Evolutionary conservation across 2,888 invertebrate genomes (phyloP), one percentile per base, ranked within the genome.

Genomic region (Pristionchus japonicus): DNA sequence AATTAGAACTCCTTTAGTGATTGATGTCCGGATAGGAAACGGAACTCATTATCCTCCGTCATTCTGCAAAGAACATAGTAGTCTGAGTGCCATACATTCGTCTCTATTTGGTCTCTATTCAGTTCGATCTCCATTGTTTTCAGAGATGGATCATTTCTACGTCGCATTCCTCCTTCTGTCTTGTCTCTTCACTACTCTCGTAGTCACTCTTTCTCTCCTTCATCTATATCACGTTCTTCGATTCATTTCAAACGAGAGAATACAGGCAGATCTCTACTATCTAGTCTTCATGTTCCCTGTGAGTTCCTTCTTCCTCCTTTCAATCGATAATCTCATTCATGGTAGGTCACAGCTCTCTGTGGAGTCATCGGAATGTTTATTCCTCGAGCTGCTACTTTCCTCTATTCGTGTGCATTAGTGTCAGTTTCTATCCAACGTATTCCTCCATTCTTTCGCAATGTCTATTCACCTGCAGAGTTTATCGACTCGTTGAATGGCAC

Each of bases 331-430:
- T 47, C 27, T 27, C 47, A 47, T 74, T 34, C 34, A 1, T n/a
- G n/a, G 47, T 88, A 93, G 93, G 90, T 94, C 37, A 91, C 93
- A 40, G 90, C 93, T 3, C 83, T 92, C 20, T 94, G 93, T 83
- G 92, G 93, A 74, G 85, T 92, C 2, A 89, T 92, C 3, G 94
- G 94, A 52, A 93, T 94, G 94, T 91, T 93, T 80, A 90, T 94
- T 11, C 94, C 94, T 2, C 88, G 94, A 37, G 91, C 94, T 20
- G 93, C 93, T 20, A 89, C 92, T 11, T 94, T 94, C 87, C 89
- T 94, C 15, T 94, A 94, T 89, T 93, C 94, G 3, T 91, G 93
- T 57, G 93, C 94, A 15, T 88, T 94, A 34, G 94, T 93, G 91
- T 93, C 83, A 91, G 91, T 91, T 67, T 52, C 43, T 23, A 15